These are phyloP conservation scores for Drosophila repleta DNA, from an alignment of 1,140 invertebrate species.

Conservation along the genomic window DNA sequence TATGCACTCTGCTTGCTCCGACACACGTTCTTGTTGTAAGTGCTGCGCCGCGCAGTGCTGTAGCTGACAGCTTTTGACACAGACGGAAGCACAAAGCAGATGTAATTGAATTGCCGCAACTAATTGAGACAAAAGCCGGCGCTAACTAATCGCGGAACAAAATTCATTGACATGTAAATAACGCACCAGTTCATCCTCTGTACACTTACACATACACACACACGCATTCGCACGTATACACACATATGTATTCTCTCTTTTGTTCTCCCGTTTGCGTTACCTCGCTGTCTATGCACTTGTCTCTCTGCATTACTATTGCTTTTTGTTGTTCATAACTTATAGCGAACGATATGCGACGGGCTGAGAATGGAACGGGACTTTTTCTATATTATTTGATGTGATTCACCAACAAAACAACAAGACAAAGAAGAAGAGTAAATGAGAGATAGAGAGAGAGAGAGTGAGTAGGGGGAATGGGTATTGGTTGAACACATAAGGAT, in stretches of 20 bases:
- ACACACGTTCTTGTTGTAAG: not conserved
- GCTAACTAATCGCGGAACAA: constrained; percentile 65
- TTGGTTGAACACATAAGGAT: not conserved
- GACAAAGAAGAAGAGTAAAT: constrained; percentile 14
- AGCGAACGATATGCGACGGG: constrained; percentile 17
- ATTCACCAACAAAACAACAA: constrained; percentile 13
- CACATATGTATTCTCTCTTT: not conserved
- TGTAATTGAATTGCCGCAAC: constrained; percentile 41
- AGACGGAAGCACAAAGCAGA: constrained; percentile 29
- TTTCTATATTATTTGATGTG: constrained; percentile 38
- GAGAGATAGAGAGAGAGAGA: not conserved
- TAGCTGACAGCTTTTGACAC: constrained; percentile 60
- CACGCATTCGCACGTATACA: no score
- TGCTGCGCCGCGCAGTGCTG: constrained; percentile 28
- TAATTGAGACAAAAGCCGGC: constrained; percentile 41
- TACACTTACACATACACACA: constrained; percentile 12
- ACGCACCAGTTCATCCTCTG: constrained; percentile 43
- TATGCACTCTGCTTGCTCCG: not conserved
- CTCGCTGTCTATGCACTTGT: not conserved
- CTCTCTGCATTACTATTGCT: constrained; percentile 3
- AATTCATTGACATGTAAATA: constrained; percentile 77
- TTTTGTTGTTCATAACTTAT: constrained; percentile 30
- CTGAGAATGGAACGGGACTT: constrained; percentile 9
- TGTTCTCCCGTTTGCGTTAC: not conserved
- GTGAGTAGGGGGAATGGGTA: not conserved